Base-by-base conservation (phyloP, 2,888 invertebrate genomes). In the Habrosyne pyritoides region DNA sequence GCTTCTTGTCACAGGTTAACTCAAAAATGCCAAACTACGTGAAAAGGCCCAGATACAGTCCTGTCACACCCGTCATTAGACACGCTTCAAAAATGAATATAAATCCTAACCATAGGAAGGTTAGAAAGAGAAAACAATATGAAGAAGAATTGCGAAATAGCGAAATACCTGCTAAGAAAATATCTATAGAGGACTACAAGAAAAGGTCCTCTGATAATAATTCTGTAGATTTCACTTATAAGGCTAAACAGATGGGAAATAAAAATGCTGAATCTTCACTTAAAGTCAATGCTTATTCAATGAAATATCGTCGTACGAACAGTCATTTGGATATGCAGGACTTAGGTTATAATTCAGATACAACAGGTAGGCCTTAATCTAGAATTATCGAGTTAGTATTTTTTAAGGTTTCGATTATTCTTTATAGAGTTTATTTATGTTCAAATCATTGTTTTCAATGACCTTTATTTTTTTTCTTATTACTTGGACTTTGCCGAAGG, bases 151-250 rank as follows among this genome's bases (percentile, higher is more conserved):
- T 14, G 59, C 58, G 2, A 57, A 59, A 53, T 0, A 53, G 47
- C 55, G 61, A 18, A 59, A 56, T 6, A n/a, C 18, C 42, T 18
- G 49, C 57, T 2, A 84, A 75, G 30, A 84, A 81, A 54, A 84
- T 84, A 60, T 78, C 84, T 28, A 55, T 83, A 47, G 77, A 77
- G 8, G 80, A 83, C 63, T 84, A 83, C 57, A 82, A 81, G 57
- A 77, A 73, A 47, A 79, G 81, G 55, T 36, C 52, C 42, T 28
- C 33, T 6, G 53, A 53, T 47, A 56, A 26, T 21, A 30, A 51
- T 48, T 21, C 52, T 21, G 51, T 52, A 36, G 1, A 21, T 18
- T 28, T 30, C 1, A 21, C 12, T 14, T 28, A 5, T 12, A 30
- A 50, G 7, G 8, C 2, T 30, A 36, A n/a, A 42, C 18, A 42